Percentiles rank a stretch among this genome's conserved stretches.
These are phyloP conservation scores for Oligia fasciuncula DNA, from an alignment of 2,888 invertebrate genomes.

Conservation along the genomic window DNA sequence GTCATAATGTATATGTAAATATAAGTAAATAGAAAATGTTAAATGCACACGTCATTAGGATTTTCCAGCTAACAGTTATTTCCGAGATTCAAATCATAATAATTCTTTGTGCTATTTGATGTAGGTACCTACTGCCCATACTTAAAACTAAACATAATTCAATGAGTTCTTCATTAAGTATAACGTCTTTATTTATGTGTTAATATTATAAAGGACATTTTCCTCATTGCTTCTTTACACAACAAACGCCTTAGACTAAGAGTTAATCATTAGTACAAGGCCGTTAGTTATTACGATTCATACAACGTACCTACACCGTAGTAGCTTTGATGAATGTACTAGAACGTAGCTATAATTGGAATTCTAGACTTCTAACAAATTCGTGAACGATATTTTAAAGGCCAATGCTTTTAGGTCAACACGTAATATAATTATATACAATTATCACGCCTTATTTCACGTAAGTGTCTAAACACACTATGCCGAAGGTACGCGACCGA, in stretches of 20 bases:
- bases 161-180: conserved; percentile 8
- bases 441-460: too few species aligned
- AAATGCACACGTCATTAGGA: background rate
- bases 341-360: background rate
- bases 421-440: background rate
- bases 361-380: background rate
- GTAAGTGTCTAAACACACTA: too few species aligned
- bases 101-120: conserved; percentile 21
- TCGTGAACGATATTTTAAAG: background rate
- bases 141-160: conserved; percentile 9
- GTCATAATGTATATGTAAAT: background rate
- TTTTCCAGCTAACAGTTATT: conserved; percentile 9
- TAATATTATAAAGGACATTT: conserved; percentile 19
- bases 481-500: too few species aligned
- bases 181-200: conserved; percentile 9
- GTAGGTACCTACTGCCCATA: background rate
- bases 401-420: background rate
- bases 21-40: background rate
- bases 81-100: background rate
- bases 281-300: conserved; percentile 25
- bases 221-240: conserved; percentile 25
- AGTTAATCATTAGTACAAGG: conserved; percentile 36
- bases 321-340: background rate
- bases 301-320: background rate
- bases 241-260: conserved; percentile 8